Evolutionary conservation across 53 echinoderm and acorn worm genomes (phyloP).

Genomic region (Antedon mediterranea): DNA sequence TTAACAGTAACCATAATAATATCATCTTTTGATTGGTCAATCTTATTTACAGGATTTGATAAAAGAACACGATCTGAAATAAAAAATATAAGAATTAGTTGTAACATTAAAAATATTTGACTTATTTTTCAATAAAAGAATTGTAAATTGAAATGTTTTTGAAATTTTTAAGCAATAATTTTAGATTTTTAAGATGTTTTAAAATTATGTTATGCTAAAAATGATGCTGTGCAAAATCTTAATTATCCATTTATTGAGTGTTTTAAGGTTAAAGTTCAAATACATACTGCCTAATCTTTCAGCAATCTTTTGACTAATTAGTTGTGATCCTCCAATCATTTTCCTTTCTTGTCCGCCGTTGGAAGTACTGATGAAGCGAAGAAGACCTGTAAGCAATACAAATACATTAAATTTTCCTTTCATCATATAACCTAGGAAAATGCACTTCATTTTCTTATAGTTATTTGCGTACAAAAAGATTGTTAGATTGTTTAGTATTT

Average conservation of each 20-base stretch:
- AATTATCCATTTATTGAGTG: not conserved
- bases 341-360: conserved; percentile 39
- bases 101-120: no score
- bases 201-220: not conserved
- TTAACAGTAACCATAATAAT: not conserved
- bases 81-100: no score
- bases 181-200: not conserved
- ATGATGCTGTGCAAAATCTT: not conserved
- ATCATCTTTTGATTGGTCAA: not conserved
- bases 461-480: no score
- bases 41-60: not conserved
- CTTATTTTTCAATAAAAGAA: no score
- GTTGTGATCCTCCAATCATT: conserved; percentile 54
- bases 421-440: no score
- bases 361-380: not conserved
- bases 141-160: not conserved
- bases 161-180: not conserved
- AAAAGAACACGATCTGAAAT: not conserved
- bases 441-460: no score
- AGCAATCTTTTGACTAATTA: conserved; percentile 38
- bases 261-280: no score
- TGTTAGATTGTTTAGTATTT: no score
- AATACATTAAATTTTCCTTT: no score
- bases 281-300: conserved; percentile 44
- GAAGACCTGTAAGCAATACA: not conserved